These are phyloP conservation scores for Scaptomyza tumidula DNA, from an alignment of 2,888 invertebrate species.

Conservation along the genomic window DNA sequence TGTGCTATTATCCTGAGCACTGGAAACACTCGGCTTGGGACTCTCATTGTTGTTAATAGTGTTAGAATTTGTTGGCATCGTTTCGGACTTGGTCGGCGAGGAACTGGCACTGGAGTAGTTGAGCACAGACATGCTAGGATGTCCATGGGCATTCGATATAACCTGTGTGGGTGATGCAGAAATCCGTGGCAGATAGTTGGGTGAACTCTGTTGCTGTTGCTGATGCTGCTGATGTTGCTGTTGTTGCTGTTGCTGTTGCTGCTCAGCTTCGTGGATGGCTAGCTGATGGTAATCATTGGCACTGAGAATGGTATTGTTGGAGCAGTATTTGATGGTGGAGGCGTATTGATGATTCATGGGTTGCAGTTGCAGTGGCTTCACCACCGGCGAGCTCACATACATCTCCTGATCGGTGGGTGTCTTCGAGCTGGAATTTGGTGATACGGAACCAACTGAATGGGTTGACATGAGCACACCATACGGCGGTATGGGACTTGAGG, in stretches of 20 bases:
- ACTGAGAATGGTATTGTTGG: conserved; percentile 81
- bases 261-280: conserved; percentile 60
- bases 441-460: conserved; percentile 73
- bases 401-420: conserved; percentile 75
- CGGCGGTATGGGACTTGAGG: conserved; percentile 74
- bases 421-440: conserved; percentile 70
- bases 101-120: conserved; percentile 78
- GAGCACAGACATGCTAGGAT: conserved; percentile 50
- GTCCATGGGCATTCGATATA: conserved; percentile 62
- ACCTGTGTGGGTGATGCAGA: conserved; percentile 60
- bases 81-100: conserved; percentile 70
- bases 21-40: conserved; percentile 37
- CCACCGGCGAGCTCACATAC: conserved; percentile 55
- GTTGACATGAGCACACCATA: conserved; percentile 68
- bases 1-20: conserved; percentile 70
- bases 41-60: conserved; percentile 14
- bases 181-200: conserved; percentile 54
- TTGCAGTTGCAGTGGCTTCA: conserved; percentile 61
- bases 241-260: conserved; percentile 52
- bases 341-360: conserved; percentile 82
- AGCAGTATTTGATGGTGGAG: conserved; percentile 84
- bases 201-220: conserved; percentile 52
- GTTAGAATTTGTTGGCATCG: conserved; percentile 27
- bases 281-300: conserved; percentile 67
- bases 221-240: conserved; percentile 34